phyloP scores from a whole-genome alignment of 92 coral and sea anemone genomes.

The Bergia puertoricense region DNA sequence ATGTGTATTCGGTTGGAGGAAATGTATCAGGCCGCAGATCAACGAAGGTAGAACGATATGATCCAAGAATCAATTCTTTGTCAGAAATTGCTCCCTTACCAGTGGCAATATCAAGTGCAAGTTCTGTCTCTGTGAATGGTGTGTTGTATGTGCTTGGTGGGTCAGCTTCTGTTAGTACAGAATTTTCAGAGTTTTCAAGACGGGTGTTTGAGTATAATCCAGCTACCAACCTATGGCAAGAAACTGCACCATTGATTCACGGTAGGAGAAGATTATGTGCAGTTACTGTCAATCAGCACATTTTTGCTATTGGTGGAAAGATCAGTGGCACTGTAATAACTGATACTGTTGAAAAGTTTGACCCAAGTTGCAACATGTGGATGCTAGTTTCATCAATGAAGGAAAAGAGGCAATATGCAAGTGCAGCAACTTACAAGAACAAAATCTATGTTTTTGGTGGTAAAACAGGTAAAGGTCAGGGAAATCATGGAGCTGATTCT shows the following conservation, averaged over 20 bases:
- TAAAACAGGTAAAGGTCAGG: background rate
- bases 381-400: constrained; percentile 9
- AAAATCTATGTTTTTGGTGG: background rate
- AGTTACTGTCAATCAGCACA: background rate
- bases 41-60: background rate
- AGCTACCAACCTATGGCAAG: background rate
- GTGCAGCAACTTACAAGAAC: background rate
- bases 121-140: background rate
- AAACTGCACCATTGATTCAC: background rate
- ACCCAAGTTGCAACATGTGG: background rate
- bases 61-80: background rate
- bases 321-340: background rate
- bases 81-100: background rate
- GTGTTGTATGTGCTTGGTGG: background rate
- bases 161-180: background rate
- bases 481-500: background rate
- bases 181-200: background rate
- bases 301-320: background rate
- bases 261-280: background rate
- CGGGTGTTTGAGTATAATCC: background rate
- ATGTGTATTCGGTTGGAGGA: background rate
- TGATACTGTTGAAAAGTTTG: background rate
- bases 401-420: background rate
- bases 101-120: background rate
- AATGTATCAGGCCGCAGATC: background rate